Evolutionary conservation across 2,113 vertebrate species (phyloP), one percentile per base, ranked within the genome.

Genomic region (Platysternon megacephalum): DNA sequence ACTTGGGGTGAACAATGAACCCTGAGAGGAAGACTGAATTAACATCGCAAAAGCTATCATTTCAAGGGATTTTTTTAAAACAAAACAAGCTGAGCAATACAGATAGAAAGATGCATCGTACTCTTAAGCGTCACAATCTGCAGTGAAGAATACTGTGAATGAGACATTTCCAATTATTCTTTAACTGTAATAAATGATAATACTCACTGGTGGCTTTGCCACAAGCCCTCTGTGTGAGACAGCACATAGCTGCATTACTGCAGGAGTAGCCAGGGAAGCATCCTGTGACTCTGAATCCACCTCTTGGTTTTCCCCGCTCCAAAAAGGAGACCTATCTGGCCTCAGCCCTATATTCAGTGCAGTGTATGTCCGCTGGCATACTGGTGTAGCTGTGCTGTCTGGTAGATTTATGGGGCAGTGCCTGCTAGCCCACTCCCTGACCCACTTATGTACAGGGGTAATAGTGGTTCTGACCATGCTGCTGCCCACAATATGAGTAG

Each of bases 1-100:
- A 53, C 26, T 35, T 88, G 46, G 90, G 26, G 21, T 52, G 53
- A 76, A 42, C 24, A 55, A 87, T n/a, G 95, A 80, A 55, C 91
- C 8, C 2, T 84, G 17, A 97, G 49, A 90, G 14, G 55, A 90
- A 88, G 46, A 74, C 7, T 44, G 46, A 90, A 96, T 93, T 84
- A 87, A 82, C 42, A 32, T 8, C 39, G 51, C 44, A 96, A 51
- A 11, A 53, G 39, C 6, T 58, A 32, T 35, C 72, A 51, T 61
- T 72, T 28, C 4, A 58, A 61, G 58, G 26, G 86, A 0, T 2
- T 83, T 92, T n/a, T 84, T 79, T 52, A 42, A 11, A 32, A 7
- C 86, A 65, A 92, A 97, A 51, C 44, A 84, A 39, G 8, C 42
- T 0, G 1, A 79, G 46, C 56, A 46, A 1, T 91, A 88, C 52